Evolutionary conservation across 2,113 vertebrate genomes (phyloP).

Genomic region (Poeciliopsis retropinna): DNA sequence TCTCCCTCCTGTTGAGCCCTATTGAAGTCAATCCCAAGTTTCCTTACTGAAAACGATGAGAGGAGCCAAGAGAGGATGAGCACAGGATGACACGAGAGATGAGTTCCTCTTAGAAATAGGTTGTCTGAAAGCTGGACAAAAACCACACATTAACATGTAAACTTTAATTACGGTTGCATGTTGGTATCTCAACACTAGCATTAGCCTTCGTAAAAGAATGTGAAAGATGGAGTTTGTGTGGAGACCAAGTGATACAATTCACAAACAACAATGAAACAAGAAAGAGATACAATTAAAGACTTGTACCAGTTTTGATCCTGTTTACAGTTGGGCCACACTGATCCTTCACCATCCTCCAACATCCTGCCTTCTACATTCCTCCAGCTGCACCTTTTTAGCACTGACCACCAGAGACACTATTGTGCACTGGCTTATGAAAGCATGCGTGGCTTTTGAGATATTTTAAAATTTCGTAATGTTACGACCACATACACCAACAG

Average conservation of each 20-base stretch:
- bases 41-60: conserved; percentile 62
- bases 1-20: conserved; percentile 15
- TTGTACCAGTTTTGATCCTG: neutral
- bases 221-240: neutral
- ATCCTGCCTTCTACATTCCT: too few species aligned
- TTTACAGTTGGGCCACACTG: too few species aligned
- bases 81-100: conserved; percentile 57
- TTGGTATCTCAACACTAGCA: conserved; percentile 11
- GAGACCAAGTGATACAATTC: neutral
- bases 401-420: too few species aligned
- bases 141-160: conserved; percentile 56
- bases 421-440: too few species aligned
- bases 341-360: too few species aligned
- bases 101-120: conserved; percentile 61
- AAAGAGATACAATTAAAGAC: neutral
- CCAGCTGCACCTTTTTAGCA: too few species aligned
- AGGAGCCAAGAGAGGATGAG: conserved; percentile 51
- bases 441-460: neutral
- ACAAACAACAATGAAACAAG: neutral
- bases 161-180: conserved; percentile 38
- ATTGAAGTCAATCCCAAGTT: conserved; percentile 69
- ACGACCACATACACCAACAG: neutral
- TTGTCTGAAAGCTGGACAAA: conserved; percentile 54
- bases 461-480: neutral
- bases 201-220: neutral